These are phyloP conservation scores for Phyllotreta striolata DNA, from an alignment of 2,888 invertebrate species.

Conservation along the genomic window DNA sequence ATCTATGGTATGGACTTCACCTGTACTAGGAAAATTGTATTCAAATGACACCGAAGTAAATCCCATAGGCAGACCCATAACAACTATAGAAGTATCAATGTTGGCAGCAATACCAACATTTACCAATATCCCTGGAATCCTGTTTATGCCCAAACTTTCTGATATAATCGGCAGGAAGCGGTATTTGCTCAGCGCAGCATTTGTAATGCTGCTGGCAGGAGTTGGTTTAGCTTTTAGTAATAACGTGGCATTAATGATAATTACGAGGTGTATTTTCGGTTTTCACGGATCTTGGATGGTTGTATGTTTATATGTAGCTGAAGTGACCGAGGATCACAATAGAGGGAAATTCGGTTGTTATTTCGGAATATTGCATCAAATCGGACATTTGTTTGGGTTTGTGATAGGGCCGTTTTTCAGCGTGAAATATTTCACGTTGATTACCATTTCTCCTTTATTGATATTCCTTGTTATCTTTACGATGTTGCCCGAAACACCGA, in stretches of 20 bases:
- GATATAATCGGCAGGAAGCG: too few relatives aligned
- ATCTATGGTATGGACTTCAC: constrained; percentile 38
- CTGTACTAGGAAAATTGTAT: constrained; percentile 19
- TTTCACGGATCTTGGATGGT: constrained; percentile 16
- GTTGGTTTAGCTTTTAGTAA: constrained; percentile 11
- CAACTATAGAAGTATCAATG: constrained; percentile 17
- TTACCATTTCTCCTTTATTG: constrained; percentile 13
- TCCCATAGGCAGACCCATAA: constrained; percentile 17
- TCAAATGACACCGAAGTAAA: constrained; percentile 16
- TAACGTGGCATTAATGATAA: constrained; percentile 1
- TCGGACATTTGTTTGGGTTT: too few relatives aligned
- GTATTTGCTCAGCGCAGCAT: constrained; percentile 8
- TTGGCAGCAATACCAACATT: constrained; percentile 4
- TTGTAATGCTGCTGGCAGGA: neutral
- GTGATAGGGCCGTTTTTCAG: too few relatives aligned
- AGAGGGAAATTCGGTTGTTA: too few relatives aligned
- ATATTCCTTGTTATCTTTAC: constrained; percentile 6
- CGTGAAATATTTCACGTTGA: too few relatives aligned
- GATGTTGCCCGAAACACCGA: constrained; percentile 14
- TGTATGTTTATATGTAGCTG: constrained; percentile 16
- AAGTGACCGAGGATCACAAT: constrained; percentile 25
- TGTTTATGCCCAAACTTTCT: constrained; percentile 20
- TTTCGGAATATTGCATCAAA: too few relatives aligned
- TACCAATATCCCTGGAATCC: constrained; percentile 1
- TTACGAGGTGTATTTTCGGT: neutral